phyloP scores from a whole-genome alignment of 2,113 vertebrate species.

The Toxotes chatareus region DNA sequence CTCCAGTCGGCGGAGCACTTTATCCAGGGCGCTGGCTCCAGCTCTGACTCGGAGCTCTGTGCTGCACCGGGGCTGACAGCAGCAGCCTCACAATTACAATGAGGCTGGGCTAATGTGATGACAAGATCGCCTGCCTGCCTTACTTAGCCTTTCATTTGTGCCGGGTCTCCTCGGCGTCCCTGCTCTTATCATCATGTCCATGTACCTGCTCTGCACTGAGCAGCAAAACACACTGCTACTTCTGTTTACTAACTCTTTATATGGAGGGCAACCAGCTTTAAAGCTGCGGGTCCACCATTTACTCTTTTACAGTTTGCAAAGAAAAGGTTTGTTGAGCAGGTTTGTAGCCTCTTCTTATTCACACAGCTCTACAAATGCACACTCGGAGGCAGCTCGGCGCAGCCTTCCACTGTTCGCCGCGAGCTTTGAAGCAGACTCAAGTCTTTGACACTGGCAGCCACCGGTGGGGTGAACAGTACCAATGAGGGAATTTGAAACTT shows the following conservation, averaged over 20 bases:
- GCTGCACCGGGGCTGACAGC: slow-evolving; percentile 78
- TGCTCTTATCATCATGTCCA: slow-evolving; percentile 39
- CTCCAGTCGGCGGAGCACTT: slow-evolving; percentile 87
- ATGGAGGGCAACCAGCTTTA: slow-evolving; percentile 30
- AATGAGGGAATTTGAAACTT: slow-evolving; percentile 15
- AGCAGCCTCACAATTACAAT: slow-evolving; percentile 73
- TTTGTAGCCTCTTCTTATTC: slow-evolving; percentile 49
- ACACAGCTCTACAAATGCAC: slow-evolving; percentile 35
- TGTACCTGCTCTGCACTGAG: slow-evolving; percentile 54
- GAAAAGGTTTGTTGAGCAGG: slow-evolving; percentile 33
- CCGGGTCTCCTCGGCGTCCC: slow-evolving; percentile 50
- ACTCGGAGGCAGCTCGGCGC: slow-evolving; percentile 9
- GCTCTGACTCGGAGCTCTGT: slow-evolving; percentile 64
- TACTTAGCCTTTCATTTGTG: slow-evolving; percentile 75
- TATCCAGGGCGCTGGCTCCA: slow-evolving; percentile 75
- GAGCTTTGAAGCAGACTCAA: slow-evolving; percentile 55
- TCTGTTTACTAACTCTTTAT: slow-evolving; percentile 48
- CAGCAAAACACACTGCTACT: slow-evolving; percentile 27
- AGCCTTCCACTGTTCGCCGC: slow-evolving; percentile 33
- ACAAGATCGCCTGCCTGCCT: slow-evolving; percentile 75
- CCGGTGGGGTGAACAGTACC: slow-evolving; percentile 28
- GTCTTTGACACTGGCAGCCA: slow-evolving; percentile 49
- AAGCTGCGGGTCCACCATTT: slow-evolving; percentile 22
- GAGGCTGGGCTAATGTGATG: slow-evolving; percentile 74
- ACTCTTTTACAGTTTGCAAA: slow-evolving; percentile 28